These are phyloP conservation scores for Sebastes aleutianus DNA, from an alignment of 2,797 vertebrate species.

Conservation along the genomic window DNA sequence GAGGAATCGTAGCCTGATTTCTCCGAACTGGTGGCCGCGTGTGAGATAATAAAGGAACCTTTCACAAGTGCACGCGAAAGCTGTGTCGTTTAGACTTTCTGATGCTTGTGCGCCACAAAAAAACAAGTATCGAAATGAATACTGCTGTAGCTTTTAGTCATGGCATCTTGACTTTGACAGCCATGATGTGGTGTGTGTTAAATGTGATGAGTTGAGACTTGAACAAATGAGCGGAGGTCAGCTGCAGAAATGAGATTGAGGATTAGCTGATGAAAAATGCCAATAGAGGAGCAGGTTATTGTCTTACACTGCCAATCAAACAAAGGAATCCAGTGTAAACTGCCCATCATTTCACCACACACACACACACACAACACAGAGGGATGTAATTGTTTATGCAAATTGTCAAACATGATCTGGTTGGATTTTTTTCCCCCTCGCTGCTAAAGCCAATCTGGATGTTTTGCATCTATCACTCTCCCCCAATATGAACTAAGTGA, in stretches of 20 bases:
- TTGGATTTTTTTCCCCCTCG: background rate
- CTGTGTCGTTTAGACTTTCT: background rate
- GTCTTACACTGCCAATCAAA: background rate
- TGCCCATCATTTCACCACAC: background rate
- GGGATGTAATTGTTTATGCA: constrained; percentile 16
- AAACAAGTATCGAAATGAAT: background rate
- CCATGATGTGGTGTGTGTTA: background rate
- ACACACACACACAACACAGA: background rate
- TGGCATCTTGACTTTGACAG: background rate
- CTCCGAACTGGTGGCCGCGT: background rate
- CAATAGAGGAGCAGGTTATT: constrained; percentile 6
- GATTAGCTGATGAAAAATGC: constrained; percentile 18
- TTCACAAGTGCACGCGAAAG: background rate
- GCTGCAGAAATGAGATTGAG: background rate
- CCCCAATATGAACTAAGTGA: background rate
- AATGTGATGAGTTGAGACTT: background rate
- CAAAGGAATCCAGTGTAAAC: constrained; percentile 21
- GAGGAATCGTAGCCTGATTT: background rate
- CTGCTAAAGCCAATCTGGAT: too few relatives aligned
- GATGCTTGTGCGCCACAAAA: background rate
- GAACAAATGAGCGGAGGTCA: background rate
- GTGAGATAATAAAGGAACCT: background rate
- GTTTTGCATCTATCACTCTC: background rate
- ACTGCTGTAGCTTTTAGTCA: background rate
- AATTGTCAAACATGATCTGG: background rate